Percentiles rank a stretch among this genome's conserved stretches.
phyloP scores from a whole-genome alignment of 2,797 vertebrate species.

The Gouania willdenowi region DNA sequence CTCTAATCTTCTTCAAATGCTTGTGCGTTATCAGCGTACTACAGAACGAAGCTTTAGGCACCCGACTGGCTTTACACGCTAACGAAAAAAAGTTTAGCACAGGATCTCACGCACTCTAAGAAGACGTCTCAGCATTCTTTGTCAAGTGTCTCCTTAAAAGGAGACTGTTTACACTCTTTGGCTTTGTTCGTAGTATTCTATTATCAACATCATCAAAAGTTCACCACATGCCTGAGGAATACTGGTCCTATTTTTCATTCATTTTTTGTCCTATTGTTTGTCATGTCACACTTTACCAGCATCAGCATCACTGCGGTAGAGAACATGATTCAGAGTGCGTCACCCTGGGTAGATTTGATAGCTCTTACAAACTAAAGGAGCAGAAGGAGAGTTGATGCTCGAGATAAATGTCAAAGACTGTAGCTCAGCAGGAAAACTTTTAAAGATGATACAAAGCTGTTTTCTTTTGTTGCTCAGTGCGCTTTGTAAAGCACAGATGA shows the following conservation, averaged over 20 bases:
- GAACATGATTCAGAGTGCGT: neutral
- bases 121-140: neutral
- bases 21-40: conserved; percentile 52
- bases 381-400: too few relatives aligned
- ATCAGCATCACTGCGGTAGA: too few relatives aligned
- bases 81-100: conserved; percentile 51
- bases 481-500: too few relatives aligned
- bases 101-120: conserved; percentile 29
- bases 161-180: neutral
- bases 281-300: too few relatives aligned
- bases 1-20: conserved; percentile 53
- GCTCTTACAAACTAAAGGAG: too few relatives aligned
- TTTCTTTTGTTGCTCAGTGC: conserved; percentile 2
- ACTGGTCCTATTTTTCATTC: too few relatives aligned
- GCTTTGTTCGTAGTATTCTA: too few relatives aligned
- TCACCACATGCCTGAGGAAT: too few relatives aligned
- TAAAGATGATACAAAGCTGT: conserved; percentile 1
- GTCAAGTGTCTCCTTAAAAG: neutral
- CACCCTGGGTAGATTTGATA: neutral
- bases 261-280: too few relatives aligned
- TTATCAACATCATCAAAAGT: too few relatives aligned
- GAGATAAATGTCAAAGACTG: conserved; percentile 3
- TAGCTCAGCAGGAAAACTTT: conserved; percentile 1
- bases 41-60: conserved; percentile 48
- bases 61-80: conserved; percentile 45